Percentiles rank a stretch among this genome's conserved stretches.
Evolutionary conservation across 2,888 invertebrate species (phyloP).

Genomic region (Dryocosmus kuriphilus): DNA sequence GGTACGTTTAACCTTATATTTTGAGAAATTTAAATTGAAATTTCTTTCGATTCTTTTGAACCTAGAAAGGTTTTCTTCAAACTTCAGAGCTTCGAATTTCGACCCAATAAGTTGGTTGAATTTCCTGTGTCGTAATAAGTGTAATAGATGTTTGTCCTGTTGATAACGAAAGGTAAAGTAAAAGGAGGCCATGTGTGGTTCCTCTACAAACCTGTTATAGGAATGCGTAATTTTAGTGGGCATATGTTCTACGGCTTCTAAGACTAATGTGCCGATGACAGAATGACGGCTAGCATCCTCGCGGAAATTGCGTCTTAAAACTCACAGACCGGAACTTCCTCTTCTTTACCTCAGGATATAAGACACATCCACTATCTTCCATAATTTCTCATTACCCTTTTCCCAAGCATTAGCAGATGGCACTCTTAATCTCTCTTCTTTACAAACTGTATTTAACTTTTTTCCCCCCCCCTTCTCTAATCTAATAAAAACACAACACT

Average conservation of each 20-base stretch:
- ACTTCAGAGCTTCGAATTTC: not conserved
- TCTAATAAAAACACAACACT: not conserved
- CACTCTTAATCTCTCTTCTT: slow-evolving; percentile 5
- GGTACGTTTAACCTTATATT: too few relatives aligned
- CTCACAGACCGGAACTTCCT: slow-evolving; percentile 60
- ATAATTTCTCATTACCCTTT: slow-evolving; percentile 26
- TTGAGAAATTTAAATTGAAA: too few relatives aligned
- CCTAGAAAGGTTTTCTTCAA: not conserved
- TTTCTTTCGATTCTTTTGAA: not conserved
- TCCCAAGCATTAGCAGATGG: not conserved
- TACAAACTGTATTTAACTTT: not conserved
- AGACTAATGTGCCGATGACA: slow-evolving; percentile 59
- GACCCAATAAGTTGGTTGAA: slow-evolving; percentile 6
- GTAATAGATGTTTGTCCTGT: not conserved
- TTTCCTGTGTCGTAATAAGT: slow-evolving; percentile 8
- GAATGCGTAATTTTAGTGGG: slow-evolving; percentile 69
- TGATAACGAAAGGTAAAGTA: slow-evolving; percentile 47
- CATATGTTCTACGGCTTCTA: slow-evolving; percentile 62
- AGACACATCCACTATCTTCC: slow-evolving; percentile 36
- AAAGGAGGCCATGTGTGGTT: slow-evolving; percentile 57
- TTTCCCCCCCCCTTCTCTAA: not conserved
- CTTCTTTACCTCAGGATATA: slow-evolving; percentile 48
- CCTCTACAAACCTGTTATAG: slow-evolving; percentile 67
- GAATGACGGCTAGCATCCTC: slow-evolving; percentile 64
- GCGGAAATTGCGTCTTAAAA: slow-evolving; percentile 70